Percentiles rank a stretch among this genome's conserved stretches.
phyloP scores from a whole-genome alignment of 2,113 vertebrate species.

The Pyrgilauda ruficollis region DNA sequence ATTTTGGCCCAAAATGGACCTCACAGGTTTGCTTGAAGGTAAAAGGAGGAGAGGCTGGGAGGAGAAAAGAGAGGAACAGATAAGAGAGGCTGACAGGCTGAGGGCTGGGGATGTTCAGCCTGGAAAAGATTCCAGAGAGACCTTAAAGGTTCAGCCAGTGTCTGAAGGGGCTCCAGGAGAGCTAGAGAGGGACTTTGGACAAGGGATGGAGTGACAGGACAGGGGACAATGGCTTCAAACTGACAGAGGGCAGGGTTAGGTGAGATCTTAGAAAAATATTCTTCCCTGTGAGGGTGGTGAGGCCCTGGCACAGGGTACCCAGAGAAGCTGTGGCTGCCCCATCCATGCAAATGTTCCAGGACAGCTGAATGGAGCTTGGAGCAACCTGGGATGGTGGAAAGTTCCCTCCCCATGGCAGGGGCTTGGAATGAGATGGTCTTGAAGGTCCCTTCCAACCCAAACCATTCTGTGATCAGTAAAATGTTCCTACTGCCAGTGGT shows the following conservation, averaged over 20 bases:
- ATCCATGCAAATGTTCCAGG: background rate
- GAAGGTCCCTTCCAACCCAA: background rate
- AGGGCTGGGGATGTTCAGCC: background rate
- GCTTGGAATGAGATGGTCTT: background rate
- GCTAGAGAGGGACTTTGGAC: background rate
- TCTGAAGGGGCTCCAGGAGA: background rate
- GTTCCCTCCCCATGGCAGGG: background rate
- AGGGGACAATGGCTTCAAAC: rapidly evolving
- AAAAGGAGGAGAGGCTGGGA: background rate
- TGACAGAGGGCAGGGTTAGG: background rate
- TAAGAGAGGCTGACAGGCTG: background rate
- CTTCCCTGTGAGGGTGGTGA: rapidly evolving
- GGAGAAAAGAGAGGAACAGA: background rate
- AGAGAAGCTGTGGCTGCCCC: background rate
- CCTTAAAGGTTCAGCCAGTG: background rate
- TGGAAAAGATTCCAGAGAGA: background rate
- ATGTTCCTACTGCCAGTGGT: background rate
- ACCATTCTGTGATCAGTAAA: background rate
- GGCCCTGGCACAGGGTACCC: background rate
- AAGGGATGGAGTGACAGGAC: background rate
- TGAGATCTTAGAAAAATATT: too few relatives aligned
- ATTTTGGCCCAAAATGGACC: background rate
- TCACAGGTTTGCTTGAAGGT: constrained; percentile 25
- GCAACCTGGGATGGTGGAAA: background rate
- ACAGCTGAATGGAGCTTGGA: rapidly evolving